Percentiles rank a stretch among this genome's conserved stretches.
Conservation (phyloP, 2,888 invertebrate species). For the Ectropis crepuscularia region DNA sequence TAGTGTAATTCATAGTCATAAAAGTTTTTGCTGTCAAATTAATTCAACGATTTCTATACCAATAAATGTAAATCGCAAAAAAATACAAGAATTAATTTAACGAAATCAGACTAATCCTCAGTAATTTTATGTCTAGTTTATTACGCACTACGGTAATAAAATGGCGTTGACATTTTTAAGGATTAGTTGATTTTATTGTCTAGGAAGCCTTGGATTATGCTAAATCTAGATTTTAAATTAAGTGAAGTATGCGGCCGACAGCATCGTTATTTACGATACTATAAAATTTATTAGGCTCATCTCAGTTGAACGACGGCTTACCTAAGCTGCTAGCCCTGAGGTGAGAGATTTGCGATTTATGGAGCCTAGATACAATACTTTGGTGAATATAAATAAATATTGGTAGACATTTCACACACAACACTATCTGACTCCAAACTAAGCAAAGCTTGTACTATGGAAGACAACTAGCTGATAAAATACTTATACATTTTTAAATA, state of each 20-base stretch:
- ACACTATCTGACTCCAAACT: background rate
- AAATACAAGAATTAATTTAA: conserved; percentile 11
- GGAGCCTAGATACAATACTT: background rate
- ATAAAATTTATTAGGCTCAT: conserved; percentile 31
- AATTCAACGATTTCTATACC: conserved; percentile 20
- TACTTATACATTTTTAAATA: too few species aligned
- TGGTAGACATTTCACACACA: background rate
- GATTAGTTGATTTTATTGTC: conserved; percentile 37
- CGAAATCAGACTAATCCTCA: conserved; percentile 16
- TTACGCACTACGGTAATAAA: conserved; percentile 32
- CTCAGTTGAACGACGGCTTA: conserved; percentile 13
- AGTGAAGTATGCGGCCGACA: conserved; percentile 30
- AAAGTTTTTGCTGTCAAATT: conserved; percentile 20
- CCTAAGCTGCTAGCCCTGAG: conserved; percentile 24
- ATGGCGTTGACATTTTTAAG: conserved; percentile 36
- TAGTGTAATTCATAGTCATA: background rate
- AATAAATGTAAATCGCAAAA: conserved; percentile 22
- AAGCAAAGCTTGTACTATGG: background rate
- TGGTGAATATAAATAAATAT: background rate
- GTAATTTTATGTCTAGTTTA: conserved; percentile 33
- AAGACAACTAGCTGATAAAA: too few species aligned
- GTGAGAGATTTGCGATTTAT: conserved; percentile 29
- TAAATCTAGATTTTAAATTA: conserved; percentile 40
- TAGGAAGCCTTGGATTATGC: conserved; percentile 35
- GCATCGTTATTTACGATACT: conserved; percentile 22